A percentile compares a stretch with the other conserved stretches of the same genome.
These are phyloP conservation scores for Callinectes sapidus DNA, from an alignment of 2,888 invertebrate species.

Conservation along the genomic window DNA sequence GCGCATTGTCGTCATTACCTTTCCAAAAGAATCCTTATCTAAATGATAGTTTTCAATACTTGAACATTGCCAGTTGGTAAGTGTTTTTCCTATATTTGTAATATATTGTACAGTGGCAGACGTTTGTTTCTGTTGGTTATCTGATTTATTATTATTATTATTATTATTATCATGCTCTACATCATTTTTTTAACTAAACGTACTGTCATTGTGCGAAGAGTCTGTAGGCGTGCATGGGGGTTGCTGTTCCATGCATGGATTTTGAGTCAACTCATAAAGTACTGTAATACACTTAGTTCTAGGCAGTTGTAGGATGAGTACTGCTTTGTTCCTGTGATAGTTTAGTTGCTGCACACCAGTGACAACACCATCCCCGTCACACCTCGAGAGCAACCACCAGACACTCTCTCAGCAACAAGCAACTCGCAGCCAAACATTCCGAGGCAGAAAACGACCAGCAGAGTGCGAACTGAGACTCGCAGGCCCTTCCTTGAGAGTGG, in stretches of 20 bases:
- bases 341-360: conserved; percentile 63
- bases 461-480: neutral
- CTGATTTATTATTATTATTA: conserved; percentile 66
- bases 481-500: neutral
- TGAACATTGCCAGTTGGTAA: conserved; percentile 70
- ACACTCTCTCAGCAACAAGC: conserved; percentile 23
- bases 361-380: conserved; percentile 49
- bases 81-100: conserved; percentile 69
- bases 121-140: conserved; percentile 64
- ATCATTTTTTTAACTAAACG: conserved; percentile 66
- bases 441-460: neutral
- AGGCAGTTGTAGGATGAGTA: conserved; percentile 66
- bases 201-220: conserved; percentile 67
- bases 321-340: conserved; percentile 66
- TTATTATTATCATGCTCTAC: conserved; percentile 68
- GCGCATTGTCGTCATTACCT: conserved; percentile 58
- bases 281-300: conserved; percentile 61
- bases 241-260: conserved; percentile 69
- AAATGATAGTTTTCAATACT: conserved; percentile 69
- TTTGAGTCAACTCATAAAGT: conserved; percentile 64
- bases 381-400: conserved; percentile 15
- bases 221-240: conserved; percentile 69
- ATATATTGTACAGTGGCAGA: conserved; percentile 70
- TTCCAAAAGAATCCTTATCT: conserved; percentile 60
- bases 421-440: conserved; percentile 3